A percentile compares a stretch with the other conserved stretches of the same genome.
Conservation (phyloP, 2,113 vertebrate genomes). For the Phodopus roborovskii region DNA sequence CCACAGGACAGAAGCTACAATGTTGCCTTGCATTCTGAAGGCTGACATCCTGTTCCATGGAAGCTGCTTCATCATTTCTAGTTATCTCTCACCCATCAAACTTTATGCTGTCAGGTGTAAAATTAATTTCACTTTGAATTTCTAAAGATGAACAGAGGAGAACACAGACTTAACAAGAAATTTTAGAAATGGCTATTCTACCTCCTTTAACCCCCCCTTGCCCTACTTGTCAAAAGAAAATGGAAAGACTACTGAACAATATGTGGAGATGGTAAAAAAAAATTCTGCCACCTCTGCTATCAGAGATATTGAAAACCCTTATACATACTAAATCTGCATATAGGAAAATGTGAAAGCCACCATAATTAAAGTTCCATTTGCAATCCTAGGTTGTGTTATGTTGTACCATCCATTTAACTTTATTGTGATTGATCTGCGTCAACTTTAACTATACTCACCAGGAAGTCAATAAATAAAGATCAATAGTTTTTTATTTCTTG, state of each 20-base stretch:
- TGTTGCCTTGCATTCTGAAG: not conserved
- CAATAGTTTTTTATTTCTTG: slow-evolving; percentile 94
- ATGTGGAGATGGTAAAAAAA: not conserved
- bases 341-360: slow-evolving; percentile 70
- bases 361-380: slow-evolving; percentile 85
- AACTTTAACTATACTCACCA: slow-evolving; percentile 96
- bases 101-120: not conserved
- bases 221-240: not conserved
- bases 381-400: slow-evolving; percentile 84
- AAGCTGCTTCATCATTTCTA: not conserved
- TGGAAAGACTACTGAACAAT: not conserved
- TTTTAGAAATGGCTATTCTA: slow-evolving; percentile 3
- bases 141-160: not conserved
- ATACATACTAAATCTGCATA: not conserved
- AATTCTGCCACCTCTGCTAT: not conserved
- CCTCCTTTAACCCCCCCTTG: not conserved
- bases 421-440: slow-evolving; percentile 98
- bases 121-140: not conserved
- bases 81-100: not conserved
- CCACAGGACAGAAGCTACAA: rapidly evolving
- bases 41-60: not conserved
- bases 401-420: slow-evolving; percentile 94
- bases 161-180: slow-evolving; percentile 18
- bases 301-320: not conserved
- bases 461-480: slow-evolving; percentile 96